Conservation (phyloP, 2,797 vertebrate genomes). For the Ambastaia sidthimunki region DNA sequence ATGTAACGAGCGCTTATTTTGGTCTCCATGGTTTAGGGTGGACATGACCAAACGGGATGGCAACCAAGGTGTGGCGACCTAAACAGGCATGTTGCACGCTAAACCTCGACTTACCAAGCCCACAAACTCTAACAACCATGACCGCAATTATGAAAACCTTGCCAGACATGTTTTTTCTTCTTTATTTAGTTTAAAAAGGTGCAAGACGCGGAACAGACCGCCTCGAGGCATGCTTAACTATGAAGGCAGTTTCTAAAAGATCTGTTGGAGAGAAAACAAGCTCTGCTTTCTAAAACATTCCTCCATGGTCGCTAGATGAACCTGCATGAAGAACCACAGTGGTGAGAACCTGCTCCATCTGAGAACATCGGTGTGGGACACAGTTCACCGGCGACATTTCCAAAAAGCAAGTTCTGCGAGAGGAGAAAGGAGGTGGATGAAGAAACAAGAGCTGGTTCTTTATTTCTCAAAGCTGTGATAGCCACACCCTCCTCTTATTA, state of each 20-base stretch:
- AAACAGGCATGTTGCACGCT: constrained; percentile 18
- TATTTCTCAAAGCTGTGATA: constrained; percentile 35
- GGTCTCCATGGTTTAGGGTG: constrained; percentile 6
- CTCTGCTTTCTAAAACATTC: constrained; percentile 67
- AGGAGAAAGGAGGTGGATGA: constrained; percentile 54
- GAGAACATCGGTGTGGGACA: constrained; percentile 60
- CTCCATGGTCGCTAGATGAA: constrained; percentile 77
- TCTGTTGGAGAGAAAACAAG: constrained; percentile 55
- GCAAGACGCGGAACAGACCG: constrained; percentile 77
- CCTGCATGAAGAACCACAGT: constrained; percentile 63
- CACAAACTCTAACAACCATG: constrained; percentile 73
- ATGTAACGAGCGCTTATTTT: constrained; percentile 26
- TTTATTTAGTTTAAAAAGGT: constrained; percentile 70
- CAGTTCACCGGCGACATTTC: constrained; percentile 65
- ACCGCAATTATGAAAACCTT: constrained; percentile 72
- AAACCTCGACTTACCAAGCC: constrained; percentile 64
- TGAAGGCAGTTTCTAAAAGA: constrained; percentile 55
- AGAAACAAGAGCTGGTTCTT: constrained; percentile 32
- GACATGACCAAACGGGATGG: constrained; percentile 24
- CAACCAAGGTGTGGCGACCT: constrained; percentile 25
- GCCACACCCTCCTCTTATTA: constrained; percentile 32
- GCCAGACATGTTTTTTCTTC: constrained; percentile 58
- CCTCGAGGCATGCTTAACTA: constrained; percentile 74
- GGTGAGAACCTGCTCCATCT: constrained; percentile 55
- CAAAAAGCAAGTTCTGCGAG: constrained; percentile 64